Conservation (phyloP, 1,140 invertebrate species). For the Stegodyphus dumicola region DNA sequence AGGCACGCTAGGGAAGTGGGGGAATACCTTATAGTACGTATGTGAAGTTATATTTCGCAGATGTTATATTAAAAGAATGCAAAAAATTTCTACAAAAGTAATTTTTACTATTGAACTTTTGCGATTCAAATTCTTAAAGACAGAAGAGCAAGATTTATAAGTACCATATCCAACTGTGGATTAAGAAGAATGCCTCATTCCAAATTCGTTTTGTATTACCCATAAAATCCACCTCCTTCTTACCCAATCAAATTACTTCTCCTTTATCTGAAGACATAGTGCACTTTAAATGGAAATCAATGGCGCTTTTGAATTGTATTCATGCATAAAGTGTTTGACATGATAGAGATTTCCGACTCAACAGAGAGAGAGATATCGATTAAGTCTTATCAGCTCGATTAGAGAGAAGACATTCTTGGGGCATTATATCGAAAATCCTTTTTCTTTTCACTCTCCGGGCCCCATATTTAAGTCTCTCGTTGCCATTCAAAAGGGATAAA, state of each 20-base stretch:
- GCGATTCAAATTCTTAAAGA: too few species aligned
- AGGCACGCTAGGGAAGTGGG: too few species aligned
- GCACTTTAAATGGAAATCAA: slow-evolving; percentile 39
- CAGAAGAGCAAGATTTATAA: too few species aligned
- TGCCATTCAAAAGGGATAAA: slow-evolving; percentile 42
- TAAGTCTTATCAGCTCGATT: slow-evolving; percentile 51
- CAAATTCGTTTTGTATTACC: too few species aligned
- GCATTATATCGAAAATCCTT: not conserved
- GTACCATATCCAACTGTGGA: too few species aligned
- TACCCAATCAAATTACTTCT: not conserved
- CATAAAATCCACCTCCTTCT: not conserved
- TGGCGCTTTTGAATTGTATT: slow-evolving; percentile 7
- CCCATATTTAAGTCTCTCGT: slow-evolving; percentile 15
- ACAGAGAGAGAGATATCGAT: slow-evolving; percentile 23
- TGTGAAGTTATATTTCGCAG: too few species aligned
- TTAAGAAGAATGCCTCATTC: too few species aligned
- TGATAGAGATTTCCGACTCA: slow-evolving; percentile 37
- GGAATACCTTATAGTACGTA: too few species aligned
- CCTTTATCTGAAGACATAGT: not conserved
- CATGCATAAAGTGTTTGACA: slow-evolving; percentile 33
- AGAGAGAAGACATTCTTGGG: not conserved
- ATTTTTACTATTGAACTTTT: too few species aligned
- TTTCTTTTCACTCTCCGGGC: not conserved
- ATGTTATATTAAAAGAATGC: too few species aligned
- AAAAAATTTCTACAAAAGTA: too few species aligned